Evolutionary conservation across 23 tunicate genomes (phyloP), one percentile per base, ranked within the genome.

Genomic region (Ciona savignyi): DNA sequence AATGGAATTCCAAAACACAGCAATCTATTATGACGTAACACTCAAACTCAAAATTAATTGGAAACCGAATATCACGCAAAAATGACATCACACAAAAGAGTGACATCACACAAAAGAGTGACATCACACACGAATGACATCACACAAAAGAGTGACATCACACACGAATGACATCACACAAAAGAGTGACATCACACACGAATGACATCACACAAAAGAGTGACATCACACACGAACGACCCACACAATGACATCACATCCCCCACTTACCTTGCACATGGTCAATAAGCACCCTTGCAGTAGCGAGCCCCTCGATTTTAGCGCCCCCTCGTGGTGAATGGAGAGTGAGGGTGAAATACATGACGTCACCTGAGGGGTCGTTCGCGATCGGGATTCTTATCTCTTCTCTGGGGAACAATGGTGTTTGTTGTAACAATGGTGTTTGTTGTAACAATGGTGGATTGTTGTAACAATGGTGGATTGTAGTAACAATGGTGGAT

Each of bases 361-460:
- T 91, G 71, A 63, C 75, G 76, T 80, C 92, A 65, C 93, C 97
- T n/a, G 91, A 69, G 23, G 97, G 86, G 62, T 91, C 97, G 75
- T 91, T 91, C 27, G 72, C 80, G 22, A 91, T 80, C 0, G 97
- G 97, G 31, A 91, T 83, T 15, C 51, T 56, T 23, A 91, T 91
- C 34, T 85, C 84, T 71, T 85, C 76, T 48, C 97, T 91, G 66
- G 27, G 34, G 30, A 22, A 28, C 19, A 0, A 65, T 42, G 56
- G 15, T 15, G 11, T 6, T 42, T 42, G 56, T 73, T 63, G 15
- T 42, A 15, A 6, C 56, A 42, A 6, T 15, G 15, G 15, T 6
- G 11, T 6, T 42, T 9, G 56, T 42, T 42, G 15, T 42, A 15
- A 42, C 56, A 42, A 6, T n/a, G n/a, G n/a, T n/a, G n/a, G n/a